A percentile compares a stretch with the other conserved stretches of the same genome.
Conservation (phyloP, 2,113 vertebrate genomes). For the Ammodytes dubius region DNA sequence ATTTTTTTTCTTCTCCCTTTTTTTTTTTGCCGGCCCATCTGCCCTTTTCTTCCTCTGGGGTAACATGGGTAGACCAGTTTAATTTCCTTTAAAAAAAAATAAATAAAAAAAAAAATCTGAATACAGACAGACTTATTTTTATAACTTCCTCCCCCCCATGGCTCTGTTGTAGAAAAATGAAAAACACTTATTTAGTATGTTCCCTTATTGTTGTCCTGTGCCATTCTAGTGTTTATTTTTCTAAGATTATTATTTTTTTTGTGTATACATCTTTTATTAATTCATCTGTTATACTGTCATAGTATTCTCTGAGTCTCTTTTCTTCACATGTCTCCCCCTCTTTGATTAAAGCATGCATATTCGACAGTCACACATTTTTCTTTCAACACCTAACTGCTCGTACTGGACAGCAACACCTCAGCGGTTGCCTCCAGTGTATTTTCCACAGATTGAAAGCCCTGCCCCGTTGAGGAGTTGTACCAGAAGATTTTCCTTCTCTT, state of each 20-base stretch:
- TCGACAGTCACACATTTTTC: conserved; percentile 30
- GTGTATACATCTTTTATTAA: conserved; percentile 57
- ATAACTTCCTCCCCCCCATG: conserved; percentile 51
- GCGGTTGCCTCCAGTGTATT: conserved; percentile 17
- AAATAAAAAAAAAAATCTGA: conserved; percentile 30
- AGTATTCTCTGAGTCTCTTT: conserved; percentile 50
- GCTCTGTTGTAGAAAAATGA: conserved; percentile 59
- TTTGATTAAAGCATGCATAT: conserved; percentile 43
- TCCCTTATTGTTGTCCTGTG: conserved; percentile 68
- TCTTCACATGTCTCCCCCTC: conserved; percentile 23
- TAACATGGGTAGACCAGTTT: conserved; percentile 56
- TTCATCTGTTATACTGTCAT: conserved; percentile 55
- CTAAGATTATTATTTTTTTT: conserved; percentile 53
- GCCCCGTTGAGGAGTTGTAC: conserved; percentile 23
- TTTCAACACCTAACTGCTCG: conserved; percentile 33
- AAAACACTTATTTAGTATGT: conserved; percentile 54
- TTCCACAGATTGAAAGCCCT: neutral
- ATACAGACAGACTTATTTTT: conserved; percentile 76
- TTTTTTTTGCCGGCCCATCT: conserved; percentile 52
- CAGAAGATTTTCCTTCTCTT: neutral
- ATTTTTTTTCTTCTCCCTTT: conserved; percentile 38
- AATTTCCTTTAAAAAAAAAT: conserved; percentile 46
- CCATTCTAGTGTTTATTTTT: conserved; percentile 77
- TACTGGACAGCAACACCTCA: conserved; percentile 26
- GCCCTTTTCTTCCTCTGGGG: conserved; percentile 53